Percentiles rank a stretch among this genome's conserved stretches.
These are phyloP conservation scores for Sylvietta virens DNA, from an alignment of 2,113 vertebrate genomes.

Conservation along the genomic window DNA sequence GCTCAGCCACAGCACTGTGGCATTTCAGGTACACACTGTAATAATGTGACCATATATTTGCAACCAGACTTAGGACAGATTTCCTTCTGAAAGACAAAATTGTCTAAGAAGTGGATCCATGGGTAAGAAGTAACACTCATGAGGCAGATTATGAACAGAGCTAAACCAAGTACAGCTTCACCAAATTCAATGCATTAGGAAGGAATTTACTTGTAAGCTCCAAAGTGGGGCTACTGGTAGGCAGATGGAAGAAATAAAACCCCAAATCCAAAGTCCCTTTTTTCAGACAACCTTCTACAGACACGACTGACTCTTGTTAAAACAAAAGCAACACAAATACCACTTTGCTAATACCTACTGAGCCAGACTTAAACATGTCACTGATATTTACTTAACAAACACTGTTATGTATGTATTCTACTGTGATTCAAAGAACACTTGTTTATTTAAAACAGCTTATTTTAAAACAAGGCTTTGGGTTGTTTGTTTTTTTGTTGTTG, in stretches of 20 bases:
- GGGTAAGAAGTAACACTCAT: background rate
- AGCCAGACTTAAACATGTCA: constrained; percentile 17
- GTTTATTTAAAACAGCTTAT: background rate
- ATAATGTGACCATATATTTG: background rate
- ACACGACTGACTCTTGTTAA: background rate
- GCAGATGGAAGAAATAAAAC: background rate
- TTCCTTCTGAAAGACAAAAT: background rate
- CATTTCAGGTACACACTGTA: background rate
- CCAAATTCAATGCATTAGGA: background rate
- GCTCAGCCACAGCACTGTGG: background rate
- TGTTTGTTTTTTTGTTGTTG: background rate
- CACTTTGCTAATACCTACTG: background rate
- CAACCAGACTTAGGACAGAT: background rate
- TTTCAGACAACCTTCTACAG: background rate
- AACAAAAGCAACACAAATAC: background rate
- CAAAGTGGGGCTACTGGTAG: background rate
- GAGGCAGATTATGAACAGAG: background rate
- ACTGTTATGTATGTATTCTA: background rate
- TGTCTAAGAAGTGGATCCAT: background rate
- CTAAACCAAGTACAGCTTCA: background rate
- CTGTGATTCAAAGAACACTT: constrained; percentile 10
- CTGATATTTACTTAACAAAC: constrained; percentile 22
- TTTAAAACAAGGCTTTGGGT: background rate
- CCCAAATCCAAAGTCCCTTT: background rate
- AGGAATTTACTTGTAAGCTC: background rate